A percentile compares a stretch with the other conserved stretches of the same genome.
Conservation (phyloP, 2,888 invertebrate species). For the Stegophylla sp. region DNA sequence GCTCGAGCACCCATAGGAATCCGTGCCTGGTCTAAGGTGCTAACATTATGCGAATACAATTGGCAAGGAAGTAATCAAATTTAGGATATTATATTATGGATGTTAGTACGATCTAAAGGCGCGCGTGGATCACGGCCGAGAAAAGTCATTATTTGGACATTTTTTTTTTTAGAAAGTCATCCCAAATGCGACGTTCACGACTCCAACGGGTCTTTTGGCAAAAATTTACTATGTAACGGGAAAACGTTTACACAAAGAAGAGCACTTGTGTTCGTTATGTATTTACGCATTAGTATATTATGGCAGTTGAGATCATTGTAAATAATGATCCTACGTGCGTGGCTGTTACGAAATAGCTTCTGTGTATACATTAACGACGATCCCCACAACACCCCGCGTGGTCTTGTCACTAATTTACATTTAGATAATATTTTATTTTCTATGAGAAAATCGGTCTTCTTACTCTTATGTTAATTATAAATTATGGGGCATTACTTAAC, state of each 20-base stretch:
- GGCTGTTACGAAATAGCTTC: background rate
- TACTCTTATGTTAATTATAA: slow-evolving; percentile 20
- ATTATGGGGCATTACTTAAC: slow-evolving; percentile 27
- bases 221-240: background rate
- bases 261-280: background rate
- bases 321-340: background rate
- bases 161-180: slow-evolving; percentile 2
- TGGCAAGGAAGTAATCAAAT: background rate
- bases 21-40: too few species aligned
- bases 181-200: background rate
- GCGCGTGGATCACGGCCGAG: slow-evolving; percentile 29
- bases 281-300: background rate
- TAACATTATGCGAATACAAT: background rate
- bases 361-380: background rate
- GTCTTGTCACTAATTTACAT: slow-evolving; percentile 39
- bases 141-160: slow-evolving; percentile 15
- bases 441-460: background rate
- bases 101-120: slow-evolving; percentile 13
- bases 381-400: background rate
- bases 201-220: slow-evolving; percentile 13
- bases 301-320: background rate
- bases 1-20: background rate
- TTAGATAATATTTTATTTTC: slow-evolving; percentile 31
- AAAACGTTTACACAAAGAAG: background rate
- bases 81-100: background rate